Evolutionary conservation across 1,140 invertebrate species (phyloP).

Genomic region (Tetramorium parvispinum): DNA sequence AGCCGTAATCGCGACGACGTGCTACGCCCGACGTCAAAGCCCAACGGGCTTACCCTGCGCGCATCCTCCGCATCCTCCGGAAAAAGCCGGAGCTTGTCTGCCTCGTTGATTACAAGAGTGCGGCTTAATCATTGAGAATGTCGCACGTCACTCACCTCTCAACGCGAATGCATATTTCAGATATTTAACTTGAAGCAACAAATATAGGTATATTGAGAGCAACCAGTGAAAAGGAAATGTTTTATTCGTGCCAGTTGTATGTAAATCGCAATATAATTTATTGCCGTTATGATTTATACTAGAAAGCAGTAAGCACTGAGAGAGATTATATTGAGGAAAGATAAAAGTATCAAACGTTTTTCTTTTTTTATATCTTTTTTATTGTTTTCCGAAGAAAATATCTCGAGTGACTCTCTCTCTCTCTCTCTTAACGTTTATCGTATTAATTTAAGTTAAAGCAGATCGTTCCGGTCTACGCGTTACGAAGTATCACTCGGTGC

Average conservation of each 20-base stretch:
- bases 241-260: background rate
- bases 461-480: conserved; percentile 5
- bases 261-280: background rate
- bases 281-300: background rate
- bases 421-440: conserved; percentile 26
- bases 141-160: background rate
- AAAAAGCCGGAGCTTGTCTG: background rate
- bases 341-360: conserved; percentile 3
- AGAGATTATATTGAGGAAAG: background rate
- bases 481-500: background rate
- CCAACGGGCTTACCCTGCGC: background rate
- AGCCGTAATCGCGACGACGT: conserved; percentile 70
- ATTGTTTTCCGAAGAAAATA: background rate
- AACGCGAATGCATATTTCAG: background rate
- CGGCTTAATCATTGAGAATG: conserved; percentile 33
- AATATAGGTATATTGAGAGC: background rate
- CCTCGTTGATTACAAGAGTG: background rate
- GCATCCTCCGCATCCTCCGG: background rate
- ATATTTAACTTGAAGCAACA: background rate
- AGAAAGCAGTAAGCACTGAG: background rate
- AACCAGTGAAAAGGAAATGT: background rate
- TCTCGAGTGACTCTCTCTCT: background rate
- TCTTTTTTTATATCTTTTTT: background rate
- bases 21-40: conserved; percentile 3
- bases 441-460: conserved; percentile 57